Evolutionary conservation across 2,113 vertebrate species (phyloP).

Genomic region (Hiodon alosoides): DNA sequence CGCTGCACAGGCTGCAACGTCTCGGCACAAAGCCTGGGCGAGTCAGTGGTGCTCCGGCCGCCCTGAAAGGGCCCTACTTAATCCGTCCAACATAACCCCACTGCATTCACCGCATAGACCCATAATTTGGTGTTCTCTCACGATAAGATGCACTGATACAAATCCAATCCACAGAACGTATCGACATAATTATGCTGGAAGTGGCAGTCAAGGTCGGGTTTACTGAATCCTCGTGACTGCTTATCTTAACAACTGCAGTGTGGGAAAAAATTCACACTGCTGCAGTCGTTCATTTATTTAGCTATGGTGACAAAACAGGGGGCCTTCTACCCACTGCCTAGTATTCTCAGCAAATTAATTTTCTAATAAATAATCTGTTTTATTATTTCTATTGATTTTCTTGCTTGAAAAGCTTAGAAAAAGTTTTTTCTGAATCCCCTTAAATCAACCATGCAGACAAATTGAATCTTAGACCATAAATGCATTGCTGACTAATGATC

Average conservation of each 20-base stretch:
- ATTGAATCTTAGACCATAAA: background rate
- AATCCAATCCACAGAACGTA: background rate
- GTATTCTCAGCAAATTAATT: too few relatives aligned
- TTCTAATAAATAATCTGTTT: too few relatives aligned
- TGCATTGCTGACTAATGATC: background rate
- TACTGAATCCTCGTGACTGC: background rate
- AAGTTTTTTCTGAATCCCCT: background rate
- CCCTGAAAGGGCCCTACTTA: background rate
- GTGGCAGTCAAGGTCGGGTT: background rate
- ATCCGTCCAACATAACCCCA: background rate
- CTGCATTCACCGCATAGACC: background rate
- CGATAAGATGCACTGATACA: conserved; percentile 6
- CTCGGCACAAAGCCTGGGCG: background rate
- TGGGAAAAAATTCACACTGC: background rate
- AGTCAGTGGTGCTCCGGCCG: background rate
- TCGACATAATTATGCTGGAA: background rate
- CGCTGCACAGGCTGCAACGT: background rate
- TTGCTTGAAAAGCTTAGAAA: background rate
- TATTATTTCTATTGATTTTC: background rate
- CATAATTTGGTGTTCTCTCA: background rate
- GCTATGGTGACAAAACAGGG: too few relatives aligned
- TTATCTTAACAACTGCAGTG: background rate
- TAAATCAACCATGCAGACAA: background rate
- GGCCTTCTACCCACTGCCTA: too few relatives aligned
- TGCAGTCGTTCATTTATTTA: background rate